Conservation (phyloP, 2,888 invertebrate species). For the Amiota communis region DNA sequence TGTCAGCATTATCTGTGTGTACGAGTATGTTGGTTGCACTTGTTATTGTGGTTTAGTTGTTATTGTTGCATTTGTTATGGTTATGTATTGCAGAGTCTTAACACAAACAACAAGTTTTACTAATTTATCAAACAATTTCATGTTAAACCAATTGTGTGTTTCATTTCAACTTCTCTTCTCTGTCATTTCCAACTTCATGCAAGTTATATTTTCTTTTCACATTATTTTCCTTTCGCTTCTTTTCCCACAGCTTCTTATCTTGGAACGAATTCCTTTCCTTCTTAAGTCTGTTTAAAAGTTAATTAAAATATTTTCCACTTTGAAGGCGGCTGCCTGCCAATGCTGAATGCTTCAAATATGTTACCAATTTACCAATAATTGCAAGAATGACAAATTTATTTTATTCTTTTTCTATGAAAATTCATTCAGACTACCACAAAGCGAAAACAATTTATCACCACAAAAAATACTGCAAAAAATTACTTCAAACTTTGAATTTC, state of each 20-base stretch:
- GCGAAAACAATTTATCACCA: too few relatives aligned
- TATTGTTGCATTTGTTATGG: not conserved
- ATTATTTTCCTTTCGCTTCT: constrained; percentile 21
- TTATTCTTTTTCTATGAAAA: too few relatives aligned
- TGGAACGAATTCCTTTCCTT: too few relatives aligned
- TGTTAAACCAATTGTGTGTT: not conserved
- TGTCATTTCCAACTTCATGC: not conserved
- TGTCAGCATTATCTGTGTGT: constrained; percentile 8
- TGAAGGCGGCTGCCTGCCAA: too few relatives aligned
- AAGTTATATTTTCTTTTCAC: not conserved
- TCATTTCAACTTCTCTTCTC: not conserved
- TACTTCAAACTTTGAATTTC: too few relatives aligned
- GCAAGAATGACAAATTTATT: too few relatives aligned
- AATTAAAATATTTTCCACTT: too few relatives aligned
- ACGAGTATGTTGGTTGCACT: not conserved
- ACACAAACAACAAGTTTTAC: not conserved
- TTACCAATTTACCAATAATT: too few relatives aligned
- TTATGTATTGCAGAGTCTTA: not conserved
- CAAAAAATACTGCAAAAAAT: too few relatives aligned
- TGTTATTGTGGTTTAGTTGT: constrained; percentile 8
- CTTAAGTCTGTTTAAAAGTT: too few relatives aligned
- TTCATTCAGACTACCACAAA: too few relatives aligned
- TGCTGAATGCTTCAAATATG: too few relatives aligned
- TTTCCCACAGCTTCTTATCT: not conserved
- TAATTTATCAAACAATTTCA: constrained; percentile 16